Evolutionary conservation across 2,888 invertebrate genomes (phyloP), one percentile per base, ranked within the genome.

Genomic region (Oscheius sp.): DNA sequence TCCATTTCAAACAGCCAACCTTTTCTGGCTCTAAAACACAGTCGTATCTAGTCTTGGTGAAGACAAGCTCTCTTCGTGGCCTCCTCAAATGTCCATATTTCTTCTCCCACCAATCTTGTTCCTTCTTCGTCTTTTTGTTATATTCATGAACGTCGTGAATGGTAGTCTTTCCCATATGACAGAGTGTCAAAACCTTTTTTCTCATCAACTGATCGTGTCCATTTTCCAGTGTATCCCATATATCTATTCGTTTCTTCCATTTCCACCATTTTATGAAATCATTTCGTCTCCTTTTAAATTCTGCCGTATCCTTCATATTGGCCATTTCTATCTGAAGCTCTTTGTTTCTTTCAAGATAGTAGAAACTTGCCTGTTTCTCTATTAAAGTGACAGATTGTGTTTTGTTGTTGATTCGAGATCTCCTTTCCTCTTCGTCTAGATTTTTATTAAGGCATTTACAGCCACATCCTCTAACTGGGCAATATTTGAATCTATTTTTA

Each of bases 51-150:
- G 52, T 2, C 0, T 52, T 3, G 6, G 42, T 17, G 42, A 42
- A 42, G 42, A 42, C 42, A 12, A 42, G 15, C 4, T 42, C 42
- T 15, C 15, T 17, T n/a, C n/a, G n/a, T n/a, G n/a, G n/a, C 12
- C 52, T 25, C 15, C 12, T 25, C 52, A 10, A n/a, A 52, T 15
- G 20, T 42, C 29, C 15, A 46, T 29, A 5, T 52, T 52, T 46
- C 39, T 10, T 52, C 63, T 39, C 61, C 42, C 39, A 66, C 66
- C 69, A 65, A 65, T n/a, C 66, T 42, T 29, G 2, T 15, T 52
- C 33, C 10, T 34, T 25, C 23, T 48, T 42, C 25, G 31, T 52
- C 25, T 42, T n/a, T 12, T 45, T 45, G 31, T 45, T 61, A 2
- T 33, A 34, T 12, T 55, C 23, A 20, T 55, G 17, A n/a, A 20